These are phyloP conservation scores for Nomada lathburiana DNA, from an alignment of 2,888 invertebrate genomes.

Conservation along the genomic window DNA sequence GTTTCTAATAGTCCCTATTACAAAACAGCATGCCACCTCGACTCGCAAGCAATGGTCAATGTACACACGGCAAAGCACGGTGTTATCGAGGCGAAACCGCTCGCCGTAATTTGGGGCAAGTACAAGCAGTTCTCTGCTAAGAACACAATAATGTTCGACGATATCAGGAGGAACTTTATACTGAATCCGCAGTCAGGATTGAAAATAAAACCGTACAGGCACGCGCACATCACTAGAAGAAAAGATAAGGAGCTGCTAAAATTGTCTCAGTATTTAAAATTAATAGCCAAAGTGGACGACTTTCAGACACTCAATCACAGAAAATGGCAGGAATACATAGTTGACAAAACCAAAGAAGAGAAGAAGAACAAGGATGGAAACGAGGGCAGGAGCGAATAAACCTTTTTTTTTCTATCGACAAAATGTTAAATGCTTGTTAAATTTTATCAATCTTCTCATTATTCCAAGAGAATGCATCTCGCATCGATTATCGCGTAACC, in stretches of 20 bases:
- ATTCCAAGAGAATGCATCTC: background rate
- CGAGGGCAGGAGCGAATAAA: conserved; percentile 44
- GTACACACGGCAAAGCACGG: conserved; percentile 96
- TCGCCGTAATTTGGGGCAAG: conserved; percentile 98
- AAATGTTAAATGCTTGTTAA: conserved; percentile 46
- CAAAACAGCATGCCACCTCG: conserved; percentile 96
- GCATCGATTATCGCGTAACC: conserved; percentile 9
- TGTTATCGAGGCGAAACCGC: conserved; percentile 96
- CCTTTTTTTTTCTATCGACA: background rate
- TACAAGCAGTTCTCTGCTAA: conserved; percentile 94
- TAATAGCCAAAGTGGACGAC: conserved; percentile 93
- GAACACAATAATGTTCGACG: conserved; percentile 99
- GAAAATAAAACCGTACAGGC: conserved; percentile 94
- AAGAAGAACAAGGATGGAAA: conserved; percentile 43
- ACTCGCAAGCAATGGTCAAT: conserved; percentile 97
- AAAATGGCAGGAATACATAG: conserved; percentile 94
- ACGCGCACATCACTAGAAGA: conserved; percentile 94
- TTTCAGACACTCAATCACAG: conserved; percentile 94
- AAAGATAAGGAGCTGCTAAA: conserved; percentile 93
- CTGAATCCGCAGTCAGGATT: conserved; percentile 98
- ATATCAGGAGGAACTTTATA: conserved; percentile 96
- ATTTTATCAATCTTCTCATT: conserved; percentile 49
- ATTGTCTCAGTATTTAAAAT: conserved; percentile 92
- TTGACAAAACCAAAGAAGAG: conserved; percentile 79
- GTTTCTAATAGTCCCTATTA: conserved; percentile 93